phyloP scores from a whole-genome alignment of 2,113 vertebrate genomes.

The Anguilla rostrata region DNA sequence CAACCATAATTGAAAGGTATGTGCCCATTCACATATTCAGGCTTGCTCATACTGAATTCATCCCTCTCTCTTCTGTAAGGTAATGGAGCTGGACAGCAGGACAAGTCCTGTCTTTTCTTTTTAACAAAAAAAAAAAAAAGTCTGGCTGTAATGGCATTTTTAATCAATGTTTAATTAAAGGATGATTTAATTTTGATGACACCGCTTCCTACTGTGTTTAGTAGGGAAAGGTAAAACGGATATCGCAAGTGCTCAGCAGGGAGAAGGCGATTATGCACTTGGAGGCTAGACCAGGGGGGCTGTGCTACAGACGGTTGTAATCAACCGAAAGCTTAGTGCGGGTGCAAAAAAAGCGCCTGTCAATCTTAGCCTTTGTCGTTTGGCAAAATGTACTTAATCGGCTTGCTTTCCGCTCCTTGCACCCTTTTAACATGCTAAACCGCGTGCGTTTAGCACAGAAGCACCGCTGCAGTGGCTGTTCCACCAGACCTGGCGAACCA shows the following conservation, averaged over 20 bases:
- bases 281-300: neutral
- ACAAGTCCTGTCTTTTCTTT: neutral
- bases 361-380: neutral
- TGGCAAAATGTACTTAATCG: neutral
- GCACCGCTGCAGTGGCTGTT: neutral
- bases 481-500: neutral
- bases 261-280: neutral
- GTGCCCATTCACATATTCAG: conserved; percentile 4
- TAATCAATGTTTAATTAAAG: conserved; percentile 27
- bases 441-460: neutral
- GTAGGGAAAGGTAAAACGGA: neutral
- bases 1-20: conserved; percentile 9
- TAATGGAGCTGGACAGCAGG: conserved; percentile 12
- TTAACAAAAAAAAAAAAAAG: neutral
- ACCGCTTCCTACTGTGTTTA: neutral
- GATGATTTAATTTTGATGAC: conserved; percentile 23
- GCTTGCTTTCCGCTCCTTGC: neutral
- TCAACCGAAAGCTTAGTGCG: neutral
- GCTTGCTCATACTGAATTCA: neutral
- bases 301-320: neutral
- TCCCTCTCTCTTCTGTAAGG: neutral
- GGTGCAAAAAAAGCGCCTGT: neutral
- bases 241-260: neutral
- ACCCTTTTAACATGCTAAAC: neutral
- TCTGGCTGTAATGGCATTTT: conserved; percentile 18